Evolutionary conservation across 92 coral and sea anemone genomes (phyloP), one percentile per base, ranked within the genome.

Genomic region (Ricordea florida): DNA sequence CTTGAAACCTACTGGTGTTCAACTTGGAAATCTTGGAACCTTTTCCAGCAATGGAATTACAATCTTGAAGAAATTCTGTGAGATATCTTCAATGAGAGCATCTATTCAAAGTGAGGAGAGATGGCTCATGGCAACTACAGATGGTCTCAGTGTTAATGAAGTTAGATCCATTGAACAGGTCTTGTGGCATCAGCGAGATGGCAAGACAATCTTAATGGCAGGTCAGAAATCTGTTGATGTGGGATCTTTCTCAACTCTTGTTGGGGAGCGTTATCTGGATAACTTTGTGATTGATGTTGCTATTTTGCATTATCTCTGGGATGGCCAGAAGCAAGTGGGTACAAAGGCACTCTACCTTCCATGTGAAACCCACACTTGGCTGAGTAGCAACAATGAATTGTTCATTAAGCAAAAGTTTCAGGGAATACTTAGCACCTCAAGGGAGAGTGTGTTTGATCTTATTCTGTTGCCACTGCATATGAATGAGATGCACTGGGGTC

Each of bases 401-500:
- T 81, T 72, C 33, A 73, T 81, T 22, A 32, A 3, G 29, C 4
- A 21, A n/a, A 71, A 78, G 16, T 30, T 65, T 15, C 10, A 35
- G 1, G 40, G 25, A 32, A 37, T 26, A 8, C 27, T 37, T 8
- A 10, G 44, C 17, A 14, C 32, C 17, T 8, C 70, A 10, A 23
- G 25, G 29, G 48, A 46, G 14, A 30, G 22, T 8, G 43, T 24
- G 22, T 26, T 80, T 15, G 69, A 69, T 18, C 57, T 81, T 32
- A 6, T 79, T 33, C 33, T 67, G 4, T 22, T 37, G 31, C 80
- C 87, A 33, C 28, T 81, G 28, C 87, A 81, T 10, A 71, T 72
- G 87, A 48, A 47, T 50, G 43, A 43, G 48, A 30, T 32, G 17
- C 86, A 80, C 23, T 80, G 86, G 86, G 86, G 86, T 9, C 43